These are phyloP conservation scores for Drosophila parabipectinata DNA, from an alignment of 1,140 invertebrate species.

Conservation along the genomic window DNA sequence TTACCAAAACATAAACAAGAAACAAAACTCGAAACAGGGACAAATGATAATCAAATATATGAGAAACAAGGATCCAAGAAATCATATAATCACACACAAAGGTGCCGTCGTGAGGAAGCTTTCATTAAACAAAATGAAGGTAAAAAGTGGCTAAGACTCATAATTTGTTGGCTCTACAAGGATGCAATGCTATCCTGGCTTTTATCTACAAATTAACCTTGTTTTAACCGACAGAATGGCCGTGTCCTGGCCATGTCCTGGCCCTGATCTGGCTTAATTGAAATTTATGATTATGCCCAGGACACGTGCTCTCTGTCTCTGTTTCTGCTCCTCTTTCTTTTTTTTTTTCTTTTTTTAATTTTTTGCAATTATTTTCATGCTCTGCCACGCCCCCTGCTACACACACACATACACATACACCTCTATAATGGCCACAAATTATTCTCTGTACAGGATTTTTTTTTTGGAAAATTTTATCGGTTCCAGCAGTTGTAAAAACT, in stretches of 20 bases:
- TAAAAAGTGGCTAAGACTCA: slow-evolving; percentile 13
- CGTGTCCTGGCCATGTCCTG: slow-evolving; percentile 31
- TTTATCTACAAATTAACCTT: slow-evolving; percentile 62
- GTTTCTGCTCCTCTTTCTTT: not conserved
- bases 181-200: slow-evolving; percentile 20
- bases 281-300: slow-evolving; percentile 68
- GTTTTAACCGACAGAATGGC: slow-evolving; percentile 29
- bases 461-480: slow-evolving; percentile 68
- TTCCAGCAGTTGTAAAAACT: slow-evolving; percentile 72
- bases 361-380: slow-evolving; percentile 77
- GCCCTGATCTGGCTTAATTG: slow-evolving; percentile 65
- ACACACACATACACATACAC: slow-evolving; percentile 1
- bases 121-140: not conserved
- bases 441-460: slow-evolving; percentile 63
- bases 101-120: slow-evolving; percentile 17
- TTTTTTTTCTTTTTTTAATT: slow-evolving; percentile 33
- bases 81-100: slow-evolving; percentile 17
- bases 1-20: slow-evolving; percentile 43
- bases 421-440: slow-evolving; percentile 57
- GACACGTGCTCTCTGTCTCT: slow-evolving; percentile 30
- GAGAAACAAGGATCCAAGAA: slow-evolving; percentile 1
- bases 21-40: not conserved
- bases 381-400: slow-evolving; percentile 41
- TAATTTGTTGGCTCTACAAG: slow-evolving; percentile 46
- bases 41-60: slow-evolving; percentile 1